Evolutionary conservation across 2,797 vertebrate species (phyloP).

Genomic region (Meda fulgida): DNA sequence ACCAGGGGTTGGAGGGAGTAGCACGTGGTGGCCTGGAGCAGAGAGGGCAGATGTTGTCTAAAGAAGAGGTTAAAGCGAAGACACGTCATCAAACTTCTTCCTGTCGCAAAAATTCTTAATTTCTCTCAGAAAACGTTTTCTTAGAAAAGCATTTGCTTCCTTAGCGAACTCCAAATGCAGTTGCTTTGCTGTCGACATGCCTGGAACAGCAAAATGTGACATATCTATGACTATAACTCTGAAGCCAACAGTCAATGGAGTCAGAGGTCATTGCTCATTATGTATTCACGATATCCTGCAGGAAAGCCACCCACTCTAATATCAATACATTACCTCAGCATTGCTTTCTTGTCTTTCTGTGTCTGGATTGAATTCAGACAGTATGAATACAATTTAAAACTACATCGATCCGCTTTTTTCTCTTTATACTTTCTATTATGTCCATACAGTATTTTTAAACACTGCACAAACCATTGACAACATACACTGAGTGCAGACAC

Average conservation of each 20-base stretch:
- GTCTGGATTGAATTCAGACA: constrained; percentile 77
- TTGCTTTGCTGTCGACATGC: neutral
- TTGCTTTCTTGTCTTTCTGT: constrained; percentile 80
- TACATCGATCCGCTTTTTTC: neutral
- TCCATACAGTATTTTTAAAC: neutral
- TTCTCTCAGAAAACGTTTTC: neutral
- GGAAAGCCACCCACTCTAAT: constrained; percentile 86
- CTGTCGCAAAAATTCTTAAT: neutral
- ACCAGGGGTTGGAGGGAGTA: no score
- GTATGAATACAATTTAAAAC: constrained; percentile 53
- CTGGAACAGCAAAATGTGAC: neutral
- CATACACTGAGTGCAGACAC: constrained; percentile 68
- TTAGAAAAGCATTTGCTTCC: neutral
- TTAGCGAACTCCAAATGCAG: neutral
- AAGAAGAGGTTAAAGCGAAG: neutral
- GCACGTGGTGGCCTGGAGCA: no score
- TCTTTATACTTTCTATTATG: neutral
- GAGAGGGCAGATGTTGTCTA: no score
- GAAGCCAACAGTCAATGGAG: constrained; percentile 76
- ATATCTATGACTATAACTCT: constrained; percentile 3
- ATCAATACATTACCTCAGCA: constrained; percentile 85
- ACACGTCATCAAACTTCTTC: neutral
- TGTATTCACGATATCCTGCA: constrained; percentile 85
- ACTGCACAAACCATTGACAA: neutral
- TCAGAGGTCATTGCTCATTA: constrained; percentile 90